Conservation (phyloP, 2,797 vertebrate species). For the Tachyglossus aculeatus region DNA sequence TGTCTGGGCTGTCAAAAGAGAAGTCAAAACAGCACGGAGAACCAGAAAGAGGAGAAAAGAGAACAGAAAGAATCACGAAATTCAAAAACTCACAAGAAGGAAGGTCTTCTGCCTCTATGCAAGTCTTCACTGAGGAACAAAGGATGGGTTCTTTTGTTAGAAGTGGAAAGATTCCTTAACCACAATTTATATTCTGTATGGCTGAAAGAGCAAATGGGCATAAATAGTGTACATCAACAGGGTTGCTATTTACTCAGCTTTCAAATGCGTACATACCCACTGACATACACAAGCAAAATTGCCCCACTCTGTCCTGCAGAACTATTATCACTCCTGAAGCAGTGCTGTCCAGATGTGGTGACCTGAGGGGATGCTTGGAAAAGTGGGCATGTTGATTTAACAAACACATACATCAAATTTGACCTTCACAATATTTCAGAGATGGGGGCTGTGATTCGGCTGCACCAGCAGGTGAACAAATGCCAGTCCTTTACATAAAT, state of each 20-base stretch:
- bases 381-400: no score
- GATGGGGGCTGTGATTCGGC: neutral
- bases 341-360: no score
- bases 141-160: neutral
- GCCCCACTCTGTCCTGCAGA: no score
- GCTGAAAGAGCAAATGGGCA: neutral
- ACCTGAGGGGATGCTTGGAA: no score
- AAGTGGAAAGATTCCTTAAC: constrained; percentile 1
- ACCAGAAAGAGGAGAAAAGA: neutral
- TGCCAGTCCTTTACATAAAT: neutral
- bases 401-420: no score
- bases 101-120: neutral
- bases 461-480: neutral
- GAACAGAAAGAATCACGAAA: constrained; percentile 27
- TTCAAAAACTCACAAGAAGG: constrained; percentile 27
- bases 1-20: constrained; percentile 35
- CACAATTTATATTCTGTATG: constrained; percentile 2
- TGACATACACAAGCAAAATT: neutral
- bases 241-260: neutral
- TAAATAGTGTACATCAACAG: neutral
- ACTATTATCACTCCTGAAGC: no score
- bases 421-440: no score
- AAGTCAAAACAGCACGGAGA: neutral
- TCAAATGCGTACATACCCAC: neutral
- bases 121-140: constrained; percentile 8